Percentiles rank a stretch among this genome's conserved stretches.
Conservation (phyloP, 2,113 vertebrate genomes). For the Melanerpes formicivorus region DNA sequence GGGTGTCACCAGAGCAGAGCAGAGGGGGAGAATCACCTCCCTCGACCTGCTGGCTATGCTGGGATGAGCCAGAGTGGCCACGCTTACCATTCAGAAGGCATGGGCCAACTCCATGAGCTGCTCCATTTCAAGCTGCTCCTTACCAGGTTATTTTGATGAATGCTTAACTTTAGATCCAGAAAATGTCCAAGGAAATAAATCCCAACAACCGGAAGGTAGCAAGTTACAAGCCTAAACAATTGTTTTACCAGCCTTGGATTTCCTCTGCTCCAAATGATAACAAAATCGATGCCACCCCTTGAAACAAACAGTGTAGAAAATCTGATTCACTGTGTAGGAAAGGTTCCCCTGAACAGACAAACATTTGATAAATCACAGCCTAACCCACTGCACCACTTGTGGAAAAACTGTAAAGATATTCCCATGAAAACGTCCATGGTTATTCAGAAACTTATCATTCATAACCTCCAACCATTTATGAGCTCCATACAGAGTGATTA, state of each 20-base stretch:
- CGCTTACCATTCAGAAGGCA: neutral
- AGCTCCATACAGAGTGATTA: neutral
- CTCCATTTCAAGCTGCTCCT: neutral
- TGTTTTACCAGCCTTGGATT: neutral
- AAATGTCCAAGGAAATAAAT: neutral
- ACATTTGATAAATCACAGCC: neutral
- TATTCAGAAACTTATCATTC: conserved; percentile 21
- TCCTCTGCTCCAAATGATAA: neutral
- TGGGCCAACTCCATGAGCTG: neutral
- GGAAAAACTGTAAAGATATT: neutral
- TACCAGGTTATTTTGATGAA: neutral
- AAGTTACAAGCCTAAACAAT: neutral
- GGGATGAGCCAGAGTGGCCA: rapidly evolving
- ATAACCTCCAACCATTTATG: conserved; percentile 2
- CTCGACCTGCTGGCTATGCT: too few species aligned
- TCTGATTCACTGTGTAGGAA: neutral
- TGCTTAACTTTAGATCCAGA: neutral
- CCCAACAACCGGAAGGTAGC: neutral
- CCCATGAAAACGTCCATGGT: neutral
- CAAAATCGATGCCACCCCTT: neutral
- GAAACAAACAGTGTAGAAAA: neutral
- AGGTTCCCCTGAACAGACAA: neutral
- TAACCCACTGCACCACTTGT: neutral
- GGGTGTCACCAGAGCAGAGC: too few species aligned
- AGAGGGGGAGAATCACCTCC: too few species aligned